Evolutionary conservation across 1,140 invertebrate species (phyloP), one percentile per base, ranked within the genome.

Genomic region (Pseudomyrmex pallidus): DNA sequence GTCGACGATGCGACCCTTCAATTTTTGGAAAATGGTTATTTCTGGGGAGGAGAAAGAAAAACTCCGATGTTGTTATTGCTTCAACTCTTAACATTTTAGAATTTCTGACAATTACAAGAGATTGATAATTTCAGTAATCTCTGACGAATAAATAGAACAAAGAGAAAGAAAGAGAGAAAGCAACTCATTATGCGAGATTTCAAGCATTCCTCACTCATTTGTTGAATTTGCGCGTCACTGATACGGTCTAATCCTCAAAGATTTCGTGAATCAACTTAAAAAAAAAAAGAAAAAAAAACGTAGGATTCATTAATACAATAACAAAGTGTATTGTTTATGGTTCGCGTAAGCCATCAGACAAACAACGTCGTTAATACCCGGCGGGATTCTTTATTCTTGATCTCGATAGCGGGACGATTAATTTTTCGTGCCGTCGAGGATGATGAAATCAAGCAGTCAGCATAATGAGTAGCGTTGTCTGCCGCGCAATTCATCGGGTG

Each of bases 381-480:
- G 25, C 25, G 25, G 78, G 59, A 82, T 76, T 70, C 76, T 48
- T 80, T 61, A 72, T 80, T 59, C 76, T 57, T 35, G 76, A 72
- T 80, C 50, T 56, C 68, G 78, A 83, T 88, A 84, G 70, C 46
- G 17, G 62, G 61, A 54, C 87, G 82, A 90, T 91, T 89, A 91
- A 91, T 92, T 88, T 88, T 90, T 89, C 85, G 85, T 64, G 70
- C 76, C 70, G 68, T 87, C 82, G 85, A 82, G 84, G 76, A 84
- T 91, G 91, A 92, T 91, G 89, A 91, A 94, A 93, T 94, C 92
- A 93, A 93, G 90, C 91, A 91, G 88, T 82, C 74, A 90, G 84
- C 83, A 91, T 93, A 93, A 92, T 91, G 90, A 93, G 92, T 91
- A 91, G 92, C 89, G 87, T 87, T 82, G 90, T 90, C 88, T 93